Conservation (phyloP, 2,888 invertebrate genomes). For the Nowickia ferox region DNA sequence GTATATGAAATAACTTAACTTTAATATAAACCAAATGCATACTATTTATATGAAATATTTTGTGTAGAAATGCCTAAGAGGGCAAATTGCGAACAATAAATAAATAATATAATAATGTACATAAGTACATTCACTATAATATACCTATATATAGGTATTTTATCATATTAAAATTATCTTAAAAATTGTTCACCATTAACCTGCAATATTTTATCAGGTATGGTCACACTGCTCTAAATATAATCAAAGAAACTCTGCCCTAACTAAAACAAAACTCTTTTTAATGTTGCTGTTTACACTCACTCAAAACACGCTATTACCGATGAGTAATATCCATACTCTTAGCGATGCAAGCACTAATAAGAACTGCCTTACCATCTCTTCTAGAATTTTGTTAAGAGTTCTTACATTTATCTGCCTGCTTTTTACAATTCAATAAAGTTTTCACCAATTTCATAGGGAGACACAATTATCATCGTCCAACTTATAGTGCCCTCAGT, state of each 20-base stretch:
- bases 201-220: too few relatives aligned
- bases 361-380: conserved; percentile 22
- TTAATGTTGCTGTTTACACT: not conserved
- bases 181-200: too few relatives aligned
- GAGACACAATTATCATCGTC: conserved; percentile 29
- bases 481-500: conserved; percentile 26
- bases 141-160: too few relatives aligned
- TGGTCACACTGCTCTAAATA: not conserved
- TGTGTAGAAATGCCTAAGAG: too few relatives aligned
- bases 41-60: too few relatives aligned
- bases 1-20: too few relatives aligned
- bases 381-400: not conserved
- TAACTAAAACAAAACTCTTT: not conserved
- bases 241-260: not conserved
- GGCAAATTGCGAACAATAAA: too few relatives aligned
- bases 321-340: not conserved
- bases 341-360: not conserved
- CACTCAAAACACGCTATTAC: conserved; percentile 32
- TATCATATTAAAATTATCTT: too few relatives aligned
- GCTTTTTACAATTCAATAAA: not conserved
- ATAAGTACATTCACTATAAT: too few relatives aligned
- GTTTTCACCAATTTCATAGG: not conserved
- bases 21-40: too few relatives aligned
- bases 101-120: too few relatives aligned
- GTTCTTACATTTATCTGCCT: not conserved